Percentiles rank a stretch among this genome's conserved stretches.
Evolutionary conservation across 2,888 invertebrate genomes (phyloP).

Genomic region (Mimas tiliae): DNA sequence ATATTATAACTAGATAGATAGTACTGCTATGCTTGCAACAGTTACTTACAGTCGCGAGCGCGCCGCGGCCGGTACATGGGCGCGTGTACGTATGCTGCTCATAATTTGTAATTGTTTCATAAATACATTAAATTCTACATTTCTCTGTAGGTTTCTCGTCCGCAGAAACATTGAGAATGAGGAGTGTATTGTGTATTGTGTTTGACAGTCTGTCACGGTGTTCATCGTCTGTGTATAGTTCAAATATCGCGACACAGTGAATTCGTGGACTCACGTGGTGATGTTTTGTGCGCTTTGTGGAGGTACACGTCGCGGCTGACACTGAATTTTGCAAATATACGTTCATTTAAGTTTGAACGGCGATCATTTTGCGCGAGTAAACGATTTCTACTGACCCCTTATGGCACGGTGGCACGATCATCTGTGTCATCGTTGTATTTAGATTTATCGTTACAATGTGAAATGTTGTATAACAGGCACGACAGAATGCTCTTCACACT

Average conservation of each 20-base stretch:
- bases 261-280: conserved; percentile 45
- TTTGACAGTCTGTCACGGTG: conserved; percentile 34
- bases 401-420: conserved; percentile 52
- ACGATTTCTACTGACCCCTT: conserved; percentile 53
- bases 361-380: conserved; percentile 50
- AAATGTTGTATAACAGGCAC: conserved; percentile 8
- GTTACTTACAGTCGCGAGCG: conserved; percentile 74
- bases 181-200: conserved; percentile 35
- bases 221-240: conserved; percentile 32
- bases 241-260: conserved; percentile 38
- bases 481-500: conserved; percentile 15
- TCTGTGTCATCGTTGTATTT: conserved; percentile 45
- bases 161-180: conserved; percentile 30
- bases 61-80: conserved; percentile 62
- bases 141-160: conserved; percentile 34
- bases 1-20: conserved; percentile 65
- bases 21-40: conserved; percentile 66
- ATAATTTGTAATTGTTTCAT: conserved; percentile 48
- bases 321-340: conserved; percentile 20
- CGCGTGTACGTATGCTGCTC: conserved; percentile 46
- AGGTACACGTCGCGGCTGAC: conserved; percentile 20
- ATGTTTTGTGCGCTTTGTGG: conserved; percentile 45
- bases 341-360: conserved; percentile 43
- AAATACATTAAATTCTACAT: conserved; percentile 34
- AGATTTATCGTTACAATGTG: conserved; percentile 19